Base-by-base conservation (phyloP, 2,113 vertebrate species). In the Dasyprocta punctata region DNA sequence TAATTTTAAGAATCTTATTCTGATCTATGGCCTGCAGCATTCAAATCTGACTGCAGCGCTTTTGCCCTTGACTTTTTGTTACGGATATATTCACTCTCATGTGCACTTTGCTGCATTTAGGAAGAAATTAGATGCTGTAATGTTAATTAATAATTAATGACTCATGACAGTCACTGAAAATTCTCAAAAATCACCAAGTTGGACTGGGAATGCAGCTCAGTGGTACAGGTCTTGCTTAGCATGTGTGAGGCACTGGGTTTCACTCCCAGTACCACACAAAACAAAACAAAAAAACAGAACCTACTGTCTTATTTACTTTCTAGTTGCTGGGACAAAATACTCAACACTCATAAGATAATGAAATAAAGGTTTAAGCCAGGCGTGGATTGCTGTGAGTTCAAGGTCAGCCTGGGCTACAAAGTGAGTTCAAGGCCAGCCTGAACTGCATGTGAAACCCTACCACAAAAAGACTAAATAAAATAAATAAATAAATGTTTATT, bases 1-100 rank as follows among this genome's bases (percentile, higher is more conserved):
- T 96, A 28, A 86, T 90, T 92, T 94, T 84, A 49, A 90, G 85
- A 86, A 86, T 83, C 28, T 65, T 78, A 1, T 81, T 41, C 82
- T 85, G 78, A n/a, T 82, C 30, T 44, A 47, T 81, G 20, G 80
- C 54, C 38, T 69, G 33, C 28, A 94, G n/a, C 6, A 87, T 75
- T 92, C 81, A 92, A 65, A 96, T 83, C 61, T 84, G 41, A 73
- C 3, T 33, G 56, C 20, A 92, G 33, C 56, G 17, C 73, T 56
- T 93, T 26, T 58, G 54, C 77, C 85, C 75, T 93, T 96, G 19
- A 52, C 28, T 63, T 69, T 67, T 73, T 52, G 33, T 38, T 63
- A 63, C 20, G 41, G 36, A 47, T 0, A 8, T 20, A 14, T 14
- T 30, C 28, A 14, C 13, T 44, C 33, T 20, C 58, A 9, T 44